Evolutionary conservation across 2,888 invertebrate genomes (phyloP), one percentile per base, ranked within the genome.

Genomic region (Erpobdella octoculata): DNA sequence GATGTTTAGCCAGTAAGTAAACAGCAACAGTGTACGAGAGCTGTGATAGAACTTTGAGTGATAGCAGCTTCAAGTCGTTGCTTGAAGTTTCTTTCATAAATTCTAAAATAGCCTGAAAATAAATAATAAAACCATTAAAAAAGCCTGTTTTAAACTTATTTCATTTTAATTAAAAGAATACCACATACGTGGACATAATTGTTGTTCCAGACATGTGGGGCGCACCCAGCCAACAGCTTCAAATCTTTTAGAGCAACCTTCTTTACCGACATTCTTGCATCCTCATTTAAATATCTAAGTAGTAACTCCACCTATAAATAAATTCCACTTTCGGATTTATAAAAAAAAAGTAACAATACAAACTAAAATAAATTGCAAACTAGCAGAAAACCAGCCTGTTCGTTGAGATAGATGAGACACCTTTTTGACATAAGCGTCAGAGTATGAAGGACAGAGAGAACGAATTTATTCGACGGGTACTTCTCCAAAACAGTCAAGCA

Each of bases 361-460:
- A 25, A 21, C n/a, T n/a, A n/a, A n/a, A n/a, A n/a, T n/a, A n/a
- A n/a, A n/a, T n/a, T n/a, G n/a, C n/a, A n/a, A n/a, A n/a, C n/a
- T 12, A 25, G 25, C 53, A 6, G 2, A 59, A 28, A 48, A 62
- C 69, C 48, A 15, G 91, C 91, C 86, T 96, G 95, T 78, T 90
- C 89, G 0, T 93, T 91, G 58, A 95, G 90, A 83, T 93, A 92
- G 0, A 92, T 90, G 15, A 95, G 87, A 0, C 93, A 93, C 62
- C 92, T 89, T 0, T 90, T 89, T 0, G 94, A 91, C 9, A 96
- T 86, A 74, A 91, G 90, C 0, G 93, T 93, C 71, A 95, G 86
- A 0, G 94, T 92, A 76, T 90, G 89, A 53, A 95, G 86, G 58
- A 91, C 92, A 0, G 91, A 90, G 3, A 89, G 85, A 0, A 91